Conservation (phyloP, 1,140 invertebrate species). For the Drosophila navojoa region DNA sequence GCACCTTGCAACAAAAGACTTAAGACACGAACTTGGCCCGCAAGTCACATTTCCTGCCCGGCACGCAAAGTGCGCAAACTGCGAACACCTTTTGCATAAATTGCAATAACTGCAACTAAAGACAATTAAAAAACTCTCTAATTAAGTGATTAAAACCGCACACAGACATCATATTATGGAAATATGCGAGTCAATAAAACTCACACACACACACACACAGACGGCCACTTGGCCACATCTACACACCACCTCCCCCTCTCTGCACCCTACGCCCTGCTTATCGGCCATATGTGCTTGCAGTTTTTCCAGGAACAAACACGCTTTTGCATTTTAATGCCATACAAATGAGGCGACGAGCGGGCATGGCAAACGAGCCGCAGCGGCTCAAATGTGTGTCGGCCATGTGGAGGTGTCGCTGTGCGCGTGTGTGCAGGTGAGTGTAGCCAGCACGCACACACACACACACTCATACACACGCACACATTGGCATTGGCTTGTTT, state of each 20-base stretch:
- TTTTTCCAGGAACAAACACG: conserved; percentile 81
- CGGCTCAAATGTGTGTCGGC: conserved; percentile 35
- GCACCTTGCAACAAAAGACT: conserved; percentile 69
- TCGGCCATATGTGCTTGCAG: conserved; percentile 32
- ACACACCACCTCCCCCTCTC: neutral
- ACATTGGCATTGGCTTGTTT: conserved; percentile 56
- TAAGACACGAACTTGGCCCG: conserved; percentile 67
- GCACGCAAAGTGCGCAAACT: conserved; percentile 14
- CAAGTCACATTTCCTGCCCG: conserved; percentile 56
- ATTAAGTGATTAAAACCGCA: conserved; percentile 82
- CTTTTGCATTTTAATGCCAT: conserved; percentile 82
- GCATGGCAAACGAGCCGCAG: conserved; percentile 45
- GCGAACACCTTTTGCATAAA: conserved; percentile 66
- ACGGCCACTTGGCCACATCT: neutral
- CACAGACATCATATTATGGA: conserved; percentile 54
- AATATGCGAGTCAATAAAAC: conserved; percentile 71
- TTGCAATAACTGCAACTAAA: conserved; percentile 46
- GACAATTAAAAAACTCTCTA: conserved; percentile 74
- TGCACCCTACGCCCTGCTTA: neutral
- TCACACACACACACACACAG: conserved; percentile 9
- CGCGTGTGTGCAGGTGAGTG: conserved; percentile 47
- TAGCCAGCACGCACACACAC: conserved; percentile 56
- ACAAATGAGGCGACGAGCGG: conserved; percentile 60
- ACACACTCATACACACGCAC: neutral
- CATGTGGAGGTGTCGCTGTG: conserved; percentile 46